Evolutionary conservation across 37 sponge, comb jelly and placozoan species (phyloP), one percentile per base, ranked within the genome.

Genomic region (Theonella swinhoei): DNA sequence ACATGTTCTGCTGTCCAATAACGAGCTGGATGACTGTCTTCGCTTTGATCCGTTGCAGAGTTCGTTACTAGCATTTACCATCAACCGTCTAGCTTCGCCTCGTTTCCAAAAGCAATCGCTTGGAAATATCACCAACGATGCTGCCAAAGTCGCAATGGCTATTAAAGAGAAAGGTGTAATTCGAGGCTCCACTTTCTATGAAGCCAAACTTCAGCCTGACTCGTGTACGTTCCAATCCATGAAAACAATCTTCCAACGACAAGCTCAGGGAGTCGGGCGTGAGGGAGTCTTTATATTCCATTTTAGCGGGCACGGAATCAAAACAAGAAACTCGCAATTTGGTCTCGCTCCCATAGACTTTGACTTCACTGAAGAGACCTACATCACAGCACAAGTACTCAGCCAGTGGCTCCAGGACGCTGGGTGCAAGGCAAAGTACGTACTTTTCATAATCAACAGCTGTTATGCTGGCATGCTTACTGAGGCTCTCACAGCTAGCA

Each of bases 241-340:
- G 42, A 80, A 78, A 30, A 61, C 34, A 24, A 41, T 67, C 19
- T 85, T 92, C 37, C 79, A 78, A 38, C 67, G 85, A 36, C 25
- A 59, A 23, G 93, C 93, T 20, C 35, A 54, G 25, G 72, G 59
- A 62, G 93, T 88, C 2, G 87, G 85, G 3, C 64, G 62, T 1
- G 58, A 78, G 20, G 89, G 89, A 22, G 39, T 93, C 31, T 82
- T 88, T 41, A 62, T 93, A 3, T 88, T 88, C 70, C 76, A 80
- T 60, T 88, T 86, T 63, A 79, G 83, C 35, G 93, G 89, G 20
- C 93, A 93, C 41, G 93, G 93, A 4, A 72, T 85, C 32, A 72
- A 39, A 8, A 64, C 84, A 33, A 11, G n/a, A n/a, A 75, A 65
- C 39, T 24, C 80, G 34, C 60, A 80, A 22, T 88, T 85, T 89